Evolutionary conservation across 2,797 vertebrate genomes (phyloP).

Genomic region (Pangasius macronema): DNA sequence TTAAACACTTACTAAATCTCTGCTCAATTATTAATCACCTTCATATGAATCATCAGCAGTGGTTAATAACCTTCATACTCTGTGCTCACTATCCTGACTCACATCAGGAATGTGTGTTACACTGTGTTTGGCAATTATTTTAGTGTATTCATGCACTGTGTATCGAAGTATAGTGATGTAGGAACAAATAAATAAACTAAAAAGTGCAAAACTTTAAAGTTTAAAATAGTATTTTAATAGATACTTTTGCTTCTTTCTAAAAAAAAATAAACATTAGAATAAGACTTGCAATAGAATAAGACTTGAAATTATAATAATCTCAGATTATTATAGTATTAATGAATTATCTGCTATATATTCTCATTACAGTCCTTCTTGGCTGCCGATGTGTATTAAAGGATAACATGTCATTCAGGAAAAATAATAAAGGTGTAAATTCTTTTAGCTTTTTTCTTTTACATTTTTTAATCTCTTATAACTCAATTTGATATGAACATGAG

Average conservation of each 20-base stretch:
- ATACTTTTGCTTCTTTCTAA: background rate
- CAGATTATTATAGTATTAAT: background rate
- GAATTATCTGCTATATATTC: background rate
- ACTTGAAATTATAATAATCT: background rate
- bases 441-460: background rate
- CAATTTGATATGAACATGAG: background rate
- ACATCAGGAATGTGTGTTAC: background rate
- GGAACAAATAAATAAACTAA: background rate
- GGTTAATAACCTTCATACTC: background rate
- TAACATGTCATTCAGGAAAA: background rate
- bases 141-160: background rate
- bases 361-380: background rate
- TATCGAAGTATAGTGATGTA: background rate
- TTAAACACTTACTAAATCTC: conserved; percentile 11
- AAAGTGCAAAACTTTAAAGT: background rate
- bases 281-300: too few species aligned
- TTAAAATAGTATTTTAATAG: background rate
- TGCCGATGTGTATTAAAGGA: background rate
- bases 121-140: background rate
- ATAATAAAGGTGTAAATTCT: too few species aligned
- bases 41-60: background rate
- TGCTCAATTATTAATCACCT: background rate
- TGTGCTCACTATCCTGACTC: background rate
- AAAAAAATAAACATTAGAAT: background rate
- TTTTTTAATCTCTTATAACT: background rate